Evolutionary conservation across 2,888 invertebrate species (phyloP).

Genomic region (Ochlodes sylvanus): DNA sequence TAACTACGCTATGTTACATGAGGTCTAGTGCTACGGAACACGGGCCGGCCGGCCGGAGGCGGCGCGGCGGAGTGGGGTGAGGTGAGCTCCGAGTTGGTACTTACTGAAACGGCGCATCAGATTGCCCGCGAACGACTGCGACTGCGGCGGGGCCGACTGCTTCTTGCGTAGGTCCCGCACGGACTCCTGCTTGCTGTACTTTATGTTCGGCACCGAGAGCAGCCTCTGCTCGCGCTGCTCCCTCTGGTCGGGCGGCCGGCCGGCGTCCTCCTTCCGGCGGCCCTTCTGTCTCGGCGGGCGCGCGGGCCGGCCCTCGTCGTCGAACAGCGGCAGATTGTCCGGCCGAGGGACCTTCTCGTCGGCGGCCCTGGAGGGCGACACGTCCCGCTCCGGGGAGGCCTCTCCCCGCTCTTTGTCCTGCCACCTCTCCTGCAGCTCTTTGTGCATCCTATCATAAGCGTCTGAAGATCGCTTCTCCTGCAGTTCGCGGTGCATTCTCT

Average conservation of each 20-base stretch:
- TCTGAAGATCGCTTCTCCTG: constrained; percentile 65
- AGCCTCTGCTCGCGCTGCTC: constrained; percentile 73
- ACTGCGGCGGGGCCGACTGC: constrained; percentile 71
- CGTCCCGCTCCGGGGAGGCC: constrained; percentile 45
- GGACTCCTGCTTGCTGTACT: constrained; percentile 82
- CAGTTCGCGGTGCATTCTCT: constrained; percentile 72
- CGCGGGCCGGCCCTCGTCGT: constrained; percentile 58
- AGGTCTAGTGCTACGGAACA: constrained; percentile 58
- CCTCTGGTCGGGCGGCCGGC: too few species aligned
- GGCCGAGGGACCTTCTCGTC: constrained; percentile 75
- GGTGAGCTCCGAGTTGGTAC: constrained; percentile 80
- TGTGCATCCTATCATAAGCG: constrained; percentile 74
- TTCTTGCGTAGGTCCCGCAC: constrained; percentile 84
- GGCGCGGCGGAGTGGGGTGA: constrained; percentile 45
- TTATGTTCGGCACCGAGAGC: constrained; percentile 92
- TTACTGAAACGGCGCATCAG: constrained; percentile 95
- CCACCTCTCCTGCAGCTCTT: constrained; percentile 77
- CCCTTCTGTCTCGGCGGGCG: constrained; percentile 79
- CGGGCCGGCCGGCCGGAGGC: constrained; percentile 30
- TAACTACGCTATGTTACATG: constrained; percentile 68
- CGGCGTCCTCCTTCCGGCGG: constrained; percentile 68
- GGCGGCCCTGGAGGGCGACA: constrained; percentile 55
- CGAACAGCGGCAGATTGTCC: constrained; percentile 86
- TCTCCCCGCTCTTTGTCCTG: constrained; percentile 63
- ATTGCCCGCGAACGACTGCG: constrained; percentile 88